Evolutionary conservation across 2,113 vertebrate species (phyloP).

Genomic region (Panthera uncia): DNA sequence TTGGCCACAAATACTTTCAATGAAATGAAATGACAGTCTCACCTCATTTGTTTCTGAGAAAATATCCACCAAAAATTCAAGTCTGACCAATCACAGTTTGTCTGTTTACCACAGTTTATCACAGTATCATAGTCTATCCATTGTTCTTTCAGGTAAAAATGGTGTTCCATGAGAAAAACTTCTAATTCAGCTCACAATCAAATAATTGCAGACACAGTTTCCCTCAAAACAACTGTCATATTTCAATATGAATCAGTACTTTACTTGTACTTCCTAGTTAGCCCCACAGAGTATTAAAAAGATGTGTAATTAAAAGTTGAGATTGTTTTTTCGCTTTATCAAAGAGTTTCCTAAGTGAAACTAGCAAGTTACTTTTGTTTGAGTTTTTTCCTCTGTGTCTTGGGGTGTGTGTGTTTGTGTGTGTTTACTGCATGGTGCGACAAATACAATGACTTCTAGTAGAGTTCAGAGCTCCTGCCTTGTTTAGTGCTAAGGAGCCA

Average conservation of each 20-base stretch:
- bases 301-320: background rate
- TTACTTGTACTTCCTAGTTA: background rate
- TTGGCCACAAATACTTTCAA: background rate
- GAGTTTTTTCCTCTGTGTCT: background rate
- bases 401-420: background rate
- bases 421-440: background rate
- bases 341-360: background rate
- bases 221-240: background rate
- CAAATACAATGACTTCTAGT: background rate
- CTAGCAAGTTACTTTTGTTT: background rate
- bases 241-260: background rate
- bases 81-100: background rate
- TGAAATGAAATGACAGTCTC: background rate
- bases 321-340: background rate
- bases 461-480: background rate
- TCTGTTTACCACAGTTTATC: background rate
- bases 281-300: background rate
- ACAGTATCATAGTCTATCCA: background rate
- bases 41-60: background rate
- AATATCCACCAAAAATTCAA: background rate
- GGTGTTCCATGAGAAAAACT: background rate
- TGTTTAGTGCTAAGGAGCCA: background rate
- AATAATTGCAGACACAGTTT: background rate
- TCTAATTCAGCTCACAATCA: background rate
- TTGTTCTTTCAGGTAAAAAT: background rate